phyloP scores from a whole-genome alignment of 2,113 vertebrate species.

The Meriones unguiculatus region DNA sequence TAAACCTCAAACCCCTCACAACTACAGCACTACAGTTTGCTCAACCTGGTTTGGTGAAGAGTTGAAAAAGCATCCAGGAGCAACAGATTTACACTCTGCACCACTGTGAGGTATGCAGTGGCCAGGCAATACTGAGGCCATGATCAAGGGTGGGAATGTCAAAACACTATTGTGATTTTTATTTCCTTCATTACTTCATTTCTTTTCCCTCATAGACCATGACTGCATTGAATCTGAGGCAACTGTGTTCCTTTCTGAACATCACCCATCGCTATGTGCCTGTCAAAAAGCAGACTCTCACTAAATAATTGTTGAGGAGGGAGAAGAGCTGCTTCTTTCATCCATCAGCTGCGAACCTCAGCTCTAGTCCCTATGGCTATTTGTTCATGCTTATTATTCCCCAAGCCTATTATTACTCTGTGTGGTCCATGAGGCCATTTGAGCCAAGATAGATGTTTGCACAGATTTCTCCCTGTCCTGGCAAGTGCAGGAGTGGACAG shows the following conservation, averaged over 20 bases:
- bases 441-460: slow-evolving; percentile 60
- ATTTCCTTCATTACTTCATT: background rate
- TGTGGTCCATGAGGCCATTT: slow-evolving; percentile 46
- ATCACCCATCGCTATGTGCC: background rate
- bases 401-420: slow-evolving; percentile 14
- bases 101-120: background rate
- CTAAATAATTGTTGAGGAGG: background rate
- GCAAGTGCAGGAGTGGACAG: background rate
- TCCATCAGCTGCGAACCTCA: slow-evolving; percentile 14
- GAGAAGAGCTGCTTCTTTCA: background rate
- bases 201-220: background rate
- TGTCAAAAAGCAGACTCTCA: background rate
- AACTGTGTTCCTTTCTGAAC: background rate
- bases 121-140: background rate
- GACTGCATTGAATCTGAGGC: background rate
- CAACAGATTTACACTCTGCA: background rate
- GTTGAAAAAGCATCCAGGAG: background rate
- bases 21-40: background rate
- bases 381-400: slow-evolving; percentile 18
- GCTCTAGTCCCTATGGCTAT: background rate
- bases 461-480: background rate
- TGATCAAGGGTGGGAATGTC: accelerated
- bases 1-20: background rate
- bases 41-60: background rate
- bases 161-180: background rate